Evolutionary conservation across 2,888 invertebrate genomes (phyloP), one percentile per base, ranked within the genome.

Genomic region (Cylloceria caligata): DNA sequence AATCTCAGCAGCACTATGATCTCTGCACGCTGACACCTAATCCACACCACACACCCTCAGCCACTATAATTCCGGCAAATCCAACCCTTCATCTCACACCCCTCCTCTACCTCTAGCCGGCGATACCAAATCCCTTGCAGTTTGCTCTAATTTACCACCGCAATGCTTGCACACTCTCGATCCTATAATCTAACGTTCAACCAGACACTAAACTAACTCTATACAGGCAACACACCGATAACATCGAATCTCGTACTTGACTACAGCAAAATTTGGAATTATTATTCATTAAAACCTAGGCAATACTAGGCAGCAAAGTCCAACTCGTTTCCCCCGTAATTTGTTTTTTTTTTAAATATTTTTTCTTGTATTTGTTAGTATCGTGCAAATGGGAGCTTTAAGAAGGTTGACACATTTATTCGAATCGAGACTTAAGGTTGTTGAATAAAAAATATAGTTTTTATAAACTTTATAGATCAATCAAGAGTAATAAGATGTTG

Each of bases 11-110:
- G 84, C 83, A 83, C 84, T 86, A 85, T 88, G 90, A 88, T 89
- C 89, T 89, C 89, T 88, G 88, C 87, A 88, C 89, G 90, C 88
- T 88, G 90, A 89, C 89, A 91, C 90, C 91, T 91, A 86, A 88
- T 89, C 89, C 90, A 90, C 89, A 90, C 90, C 90, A 89, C 90
- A 91, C 91, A 89, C 90, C 90, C 90, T 91, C 90, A 91, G 89
- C 91, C 88, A 91, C 88, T 82, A 60, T 82, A 81, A 86, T 81
- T 73, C 71, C 69, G 19, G 36, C 80, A 80, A 77, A 81, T 83
- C 82, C 73, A 72, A 34, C 34, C 55, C 62, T 69, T 79, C 39
- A 19, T 19, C 34, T 9, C 16, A 30, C 30, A 27, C 67, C 60
- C n/a, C n/a, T n/a, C n/a, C n/a, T n/a, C n/a, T n/a, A n/a, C n/a